Percentiles rank a stretch among this genome's conserved stretches.
These are phyloP conservation scores for Microdon myrmicae DNA, from an alignment of 2,888 invertebrate genomes.

Conservation along the genomic window DNA sequence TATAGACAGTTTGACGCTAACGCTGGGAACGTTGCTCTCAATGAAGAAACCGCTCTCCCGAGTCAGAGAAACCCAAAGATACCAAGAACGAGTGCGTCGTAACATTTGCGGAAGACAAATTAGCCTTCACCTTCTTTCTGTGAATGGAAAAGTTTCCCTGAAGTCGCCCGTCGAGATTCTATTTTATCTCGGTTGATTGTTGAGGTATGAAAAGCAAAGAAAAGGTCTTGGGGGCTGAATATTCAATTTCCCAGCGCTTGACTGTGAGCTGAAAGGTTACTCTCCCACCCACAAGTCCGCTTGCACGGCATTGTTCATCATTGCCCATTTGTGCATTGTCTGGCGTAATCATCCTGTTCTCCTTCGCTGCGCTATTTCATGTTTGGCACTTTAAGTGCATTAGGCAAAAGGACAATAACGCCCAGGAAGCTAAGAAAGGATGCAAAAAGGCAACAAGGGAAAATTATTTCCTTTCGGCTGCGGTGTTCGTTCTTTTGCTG, in stretches of 20 bases:
- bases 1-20: too few relatives aligned
- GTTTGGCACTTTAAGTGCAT: slow-evolving; percentile 29
- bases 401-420: slow-evolving; percentile 8
- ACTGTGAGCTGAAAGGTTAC: slow-evolving; percentile 13
- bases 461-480: slow-evolving; percentile 34
- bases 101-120: too few relatives aligned
- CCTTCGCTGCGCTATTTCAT: not conserved
- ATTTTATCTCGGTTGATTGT: too few relatives aligned
- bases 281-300: slow-evolving; percentile 6
- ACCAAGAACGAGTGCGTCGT: too few relatives aligned
- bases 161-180: too few relatives aligned
- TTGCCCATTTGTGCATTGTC: not conserved
- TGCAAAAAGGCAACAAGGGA: slow-evolving; percentile 24
- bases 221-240: slow-evolving; percentile 4
- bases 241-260: slow-evolving; percentile 20
- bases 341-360: not conserved
- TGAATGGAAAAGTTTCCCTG: too few relatives aligned
- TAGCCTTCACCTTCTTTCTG: too few relatives aligned
- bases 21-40: too few relatives aligned
- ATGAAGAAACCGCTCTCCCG: too few relatives aligned
- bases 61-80: too few relatives aligned
- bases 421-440: slow-evolving; percentile 5
- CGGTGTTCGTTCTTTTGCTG: too few relatives aligned
- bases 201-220: slow-evolving; percentile 4
- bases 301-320: not conserved